Percentiles rank a stretch among this genome's conserved stretches.
phyloP scores from a whole-genome alignment of 2,113 vertebrate species.

The Platysteira castanea region DNA sequence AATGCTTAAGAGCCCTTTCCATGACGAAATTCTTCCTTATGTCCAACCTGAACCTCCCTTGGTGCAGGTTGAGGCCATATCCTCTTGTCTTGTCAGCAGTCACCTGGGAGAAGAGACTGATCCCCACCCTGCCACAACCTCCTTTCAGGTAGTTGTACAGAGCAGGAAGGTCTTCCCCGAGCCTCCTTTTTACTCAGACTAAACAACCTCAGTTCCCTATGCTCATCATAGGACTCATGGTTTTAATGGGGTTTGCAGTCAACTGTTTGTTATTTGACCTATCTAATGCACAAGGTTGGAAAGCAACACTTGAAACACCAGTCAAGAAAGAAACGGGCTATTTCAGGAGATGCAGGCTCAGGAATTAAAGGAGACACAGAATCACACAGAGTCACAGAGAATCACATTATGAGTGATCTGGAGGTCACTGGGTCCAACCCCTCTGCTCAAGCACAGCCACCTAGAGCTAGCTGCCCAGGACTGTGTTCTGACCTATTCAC shows the following conservation, averaged over 20 bases:
- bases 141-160: neutral
- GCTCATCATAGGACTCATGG: rapidly evolving
- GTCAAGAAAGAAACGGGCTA: neutral
- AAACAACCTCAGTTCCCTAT: neutral
- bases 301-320: neutral
- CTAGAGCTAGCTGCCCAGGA: neutral
- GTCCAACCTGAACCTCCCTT: neutral
- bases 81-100: neutral
- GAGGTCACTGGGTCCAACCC: neutral
- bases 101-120: neutral
- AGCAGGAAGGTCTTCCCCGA: neutral
- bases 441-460: neutral
- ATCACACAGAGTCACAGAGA: neutral
- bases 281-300: neutral
- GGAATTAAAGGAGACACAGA: neutral
- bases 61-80: neutral
- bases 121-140: neutral
- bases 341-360: neutral
- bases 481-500: rapidly evolving
- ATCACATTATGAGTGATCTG: neutral
- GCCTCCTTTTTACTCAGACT: neutral
- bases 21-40: neutral
- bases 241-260: neutral
- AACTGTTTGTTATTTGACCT: neutral
- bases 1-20: neutral